A percentile compares a stretch with the other conserved stretches of the same genome.
phyloP scores from a whole-genome alignment of 2,888 invertebrate species.

The Thera obeliscata region DNA sequence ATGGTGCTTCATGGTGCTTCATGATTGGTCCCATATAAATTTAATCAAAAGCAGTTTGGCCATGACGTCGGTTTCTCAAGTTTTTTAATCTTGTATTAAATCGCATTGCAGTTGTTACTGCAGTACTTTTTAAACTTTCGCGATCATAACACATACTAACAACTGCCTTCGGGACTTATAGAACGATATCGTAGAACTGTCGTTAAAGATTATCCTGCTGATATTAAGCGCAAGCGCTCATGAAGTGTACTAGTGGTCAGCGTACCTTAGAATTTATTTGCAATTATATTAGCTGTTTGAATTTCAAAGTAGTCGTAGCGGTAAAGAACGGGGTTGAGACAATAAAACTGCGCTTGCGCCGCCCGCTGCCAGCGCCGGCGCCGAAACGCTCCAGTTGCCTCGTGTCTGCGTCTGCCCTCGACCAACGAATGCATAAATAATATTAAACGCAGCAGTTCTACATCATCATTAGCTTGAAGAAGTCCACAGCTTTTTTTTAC shows the following conservation, averaged over 20 bases:
- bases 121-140: too few relatives aligned
- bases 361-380: slow-evolving; percentile 54
- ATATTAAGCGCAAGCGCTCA: background rate
- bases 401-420: slow-evolving; percentile 24
- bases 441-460: slow-evolving; percentile 1
- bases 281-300: slow-evolving; percentile 64
- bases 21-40: too few relatives aligned
- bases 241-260: slow-evolving; percentile 15
- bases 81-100: too few relatives aligned
- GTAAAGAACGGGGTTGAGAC: slow-evolving; percentile 57
- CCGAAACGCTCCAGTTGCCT: slow-evolving; percentile 77
- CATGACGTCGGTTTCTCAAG: too few relatives aligned
- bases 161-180: too few relatives aligned
- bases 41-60: too few relatives aligned
- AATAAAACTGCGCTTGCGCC: slow-evolving; percentile 64
- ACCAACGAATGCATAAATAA: slow-evolving; percentile 8
- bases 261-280: slow-evolving; percentile 46
- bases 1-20: too few relatives aligned
- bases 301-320: slow-evolving; percentile 61
- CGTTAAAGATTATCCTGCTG: background rate
- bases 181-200: background rate
- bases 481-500: too few relatives aligned
- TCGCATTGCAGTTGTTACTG: too few relatives aligned
- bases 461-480: background rate
- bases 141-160: too few relatives aligned